Percentiles rank a stretch among this genome's conserved stretches.
Evolutionary conservation across 2,113 vertebrate genomes (phyloP).

Genomic region (Carettochelys insculpta): DNA sequence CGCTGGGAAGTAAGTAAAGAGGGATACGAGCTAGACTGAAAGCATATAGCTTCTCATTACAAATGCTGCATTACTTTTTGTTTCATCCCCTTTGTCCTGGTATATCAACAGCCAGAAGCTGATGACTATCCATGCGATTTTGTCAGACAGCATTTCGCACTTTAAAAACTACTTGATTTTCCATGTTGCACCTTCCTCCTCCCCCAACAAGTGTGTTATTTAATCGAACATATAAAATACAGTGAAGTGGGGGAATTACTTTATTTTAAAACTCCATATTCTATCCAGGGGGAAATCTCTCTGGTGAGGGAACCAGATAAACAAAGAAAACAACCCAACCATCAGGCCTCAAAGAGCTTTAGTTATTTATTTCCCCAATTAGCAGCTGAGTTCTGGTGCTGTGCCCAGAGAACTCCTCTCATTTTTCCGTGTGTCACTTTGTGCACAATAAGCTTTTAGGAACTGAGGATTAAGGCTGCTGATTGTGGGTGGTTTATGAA

Average conservation of each 20-base stretch:
- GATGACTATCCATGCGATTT: not conserved
- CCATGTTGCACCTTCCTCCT: constrained; percentile 7
- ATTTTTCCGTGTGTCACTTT: constrained; percentile 72
- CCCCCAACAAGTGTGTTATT: not conserved
- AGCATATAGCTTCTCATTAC: not conserved
- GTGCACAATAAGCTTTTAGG: constrained; percentile 65
- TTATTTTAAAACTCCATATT: constrained; percentile 57
- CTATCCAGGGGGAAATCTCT: constrained; percentile 64
- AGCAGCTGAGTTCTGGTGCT: constrained; percentile 70
- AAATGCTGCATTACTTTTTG: not conserved
- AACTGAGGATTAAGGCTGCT: constrained; percentile 72
- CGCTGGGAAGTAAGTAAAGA: not conserved
- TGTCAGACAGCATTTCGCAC: not conserved
- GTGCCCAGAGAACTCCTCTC: constrained; percentile 71
- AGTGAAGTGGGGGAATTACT: not conserved
- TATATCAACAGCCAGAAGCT: rapidly evolving
- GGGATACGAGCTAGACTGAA: not conserved
- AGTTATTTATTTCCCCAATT: constrained; percentile 76
- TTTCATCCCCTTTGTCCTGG: rapidly evolving
- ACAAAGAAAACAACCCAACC: constrained; percentile 61
- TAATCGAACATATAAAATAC: constrained; percentile 36
- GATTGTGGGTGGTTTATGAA: constrained; percentile 80
- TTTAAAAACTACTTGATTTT: not conserved
- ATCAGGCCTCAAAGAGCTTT: constrained; percentile 59
- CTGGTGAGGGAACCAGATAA: constrained; percentile 68